phyloP scores from a whole-genome alignment of 1,140 invertebrate genomes.

The Cepaea nemoralis region DNA sequence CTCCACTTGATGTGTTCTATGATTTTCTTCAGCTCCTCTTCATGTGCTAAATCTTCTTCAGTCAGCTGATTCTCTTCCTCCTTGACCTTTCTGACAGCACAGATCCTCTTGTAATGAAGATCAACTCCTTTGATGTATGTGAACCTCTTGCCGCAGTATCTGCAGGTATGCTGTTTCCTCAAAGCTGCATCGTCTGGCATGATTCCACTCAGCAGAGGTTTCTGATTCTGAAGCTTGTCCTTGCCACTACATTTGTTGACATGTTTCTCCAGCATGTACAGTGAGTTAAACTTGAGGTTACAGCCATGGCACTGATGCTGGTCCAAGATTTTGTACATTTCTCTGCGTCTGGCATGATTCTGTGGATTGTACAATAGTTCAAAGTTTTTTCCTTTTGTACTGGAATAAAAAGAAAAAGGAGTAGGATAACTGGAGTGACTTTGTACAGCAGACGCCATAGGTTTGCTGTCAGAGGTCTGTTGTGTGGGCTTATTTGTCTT shows the following conservation, averaged over 20 bases:
- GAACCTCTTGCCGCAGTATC: constrained; percentile 59
- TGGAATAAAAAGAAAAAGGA: constrained; percentile 12
- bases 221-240: constrained; percentile 60
- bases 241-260: constrained; percentile 60
- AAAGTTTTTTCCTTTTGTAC: constrained; percentile 45
- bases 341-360: constrained; percentile 60
- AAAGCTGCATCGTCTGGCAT: constrained; percentile 34
- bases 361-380: constrained; percentile 62
- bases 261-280: constrained; percentile 63
- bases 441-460: neutral
- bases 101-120: constrained; percentile 59
- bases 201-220: constrained; percentile 49
- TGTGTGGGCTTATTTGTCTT: neutral
- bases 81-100: constrained; percentile 55
- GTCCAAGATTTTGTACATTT: constrained; percentile 60
- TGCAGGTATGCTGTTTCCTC: constrained; percentile 54
- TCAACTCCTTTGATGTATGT: constrained; percentile 60
- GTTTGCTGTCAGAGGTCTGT: neutral
- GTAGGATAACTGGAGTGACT: neutral
- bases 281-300: constrained; percentile 60
- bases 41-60: constrained; percentile 50
- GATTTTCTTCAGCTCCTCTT: constrained; percentile 47
- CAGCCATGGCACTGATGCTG: constrained; percentile 65
- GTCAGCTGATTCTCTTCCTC: constrained; percentile 43
- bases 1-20: constrained; percentile 53